These are phyloP conservation scores for Masticophis lateralis DNA, from an alignment of 2,797 vertebrate genomes.

Conservation along the genomic window DNA sequence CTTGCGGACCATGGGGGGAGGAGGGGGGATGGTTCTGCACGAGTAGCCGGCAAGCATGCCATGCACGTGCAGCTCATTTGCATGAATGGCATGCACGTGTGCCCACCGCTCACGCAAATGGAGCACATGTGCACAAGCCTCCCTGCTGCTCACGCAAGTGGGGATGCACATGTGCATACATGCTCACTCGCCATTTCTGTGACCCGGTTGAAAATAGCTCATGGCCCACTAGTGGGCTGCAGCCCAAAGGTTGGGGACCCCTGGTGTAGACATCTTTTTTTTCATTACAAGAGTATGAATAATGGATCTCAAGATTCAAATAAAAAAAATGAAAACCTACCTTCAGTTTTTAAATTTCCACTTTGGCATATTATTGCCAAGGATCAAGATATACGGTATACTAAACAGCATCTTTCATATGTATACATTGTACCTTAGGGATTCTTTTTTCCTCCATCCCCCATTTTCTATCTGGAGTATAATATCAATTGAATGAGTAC, in stretches of 20 bases:
- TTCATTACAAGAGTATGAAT: background rate
- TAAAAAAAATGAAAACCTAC: background rate
- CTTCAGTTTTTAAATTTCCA: background rate
- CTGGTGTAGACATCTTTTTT: background rate
- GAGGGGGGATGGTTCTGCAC: background rate
- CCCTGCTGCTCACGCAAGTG: background rate
- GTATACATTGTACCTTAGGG: background rate
- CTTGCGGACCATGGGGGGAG: no score
- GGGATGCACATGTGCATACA: rapidly evolving
- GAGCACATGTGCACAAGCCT: background rate
- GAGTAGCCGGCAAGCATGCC: no score
- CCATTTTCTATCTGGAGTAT: background rate
- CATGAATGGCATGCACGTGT: no score
- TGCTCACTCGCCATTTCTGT: background rate
- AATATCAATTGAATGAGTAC: background rate
- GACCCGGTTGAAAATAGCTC: background rate
- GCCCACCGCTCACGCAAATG: background rate
- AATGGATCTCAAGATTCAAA: background rate
- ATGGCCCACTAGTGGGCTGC: no score
- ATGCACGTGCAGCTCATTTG: no score
- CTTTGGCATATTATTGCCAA: background rate
- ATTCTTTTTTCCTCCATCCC: background rate
- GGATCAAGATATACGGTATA: no score
- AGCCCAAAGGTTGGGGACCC: no score
- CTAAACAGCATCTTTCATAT: background rate